phyloP scores from a whole-genome alignment of 2,797 vertebrate species.

The Natrix natrix region DNA sequence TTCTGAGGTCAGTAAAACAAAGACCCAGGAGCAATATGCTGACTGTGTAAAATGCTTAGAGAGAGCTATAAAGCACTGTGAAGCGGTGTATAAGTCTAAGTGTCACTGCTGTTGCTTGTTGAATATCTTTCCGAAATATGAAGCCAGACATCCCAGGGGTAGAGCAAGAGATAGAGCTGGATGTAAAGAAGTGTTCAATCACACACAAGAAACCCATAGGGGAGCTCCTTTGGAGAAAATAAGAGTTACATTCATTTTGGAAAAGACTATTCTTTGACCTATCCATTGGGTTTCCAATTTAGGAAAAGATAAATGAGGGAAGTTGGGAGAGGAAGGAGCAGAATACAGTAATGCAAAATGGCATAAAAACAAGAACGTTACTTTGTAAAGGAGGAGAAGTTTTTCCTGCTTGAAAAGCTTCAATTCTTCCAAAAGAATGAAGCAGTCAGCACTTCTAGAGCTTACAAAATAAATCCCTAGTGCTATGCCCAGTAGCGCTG shows the following conservation, averaged over 20 bases:
- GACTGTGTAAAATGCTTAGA: neutral
- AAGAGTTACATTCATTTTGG: neutral
- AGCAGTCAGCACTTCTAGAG: slow-evolving; percentile 60
- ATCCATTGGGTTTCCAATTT: neutral
- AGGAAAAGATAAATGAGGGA: slow-evolving; percentile 14
- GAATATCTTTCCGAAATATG: neutral
- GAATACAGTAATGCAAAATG: neutral
- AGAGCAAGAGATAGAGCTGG: neutral
- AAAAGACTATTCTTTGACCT: neutral
- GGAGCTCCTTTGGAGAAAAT: neutral
- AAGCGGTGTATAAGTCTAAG: neutral
- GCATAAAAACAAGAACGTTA: slow-evolving; percentile 28
- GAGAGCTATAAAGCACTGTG: neutral
- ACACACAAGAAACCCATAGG: neutral
- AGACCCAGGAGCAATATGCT: neutral
- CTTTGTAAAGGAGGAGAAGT: slow-evolving; percentile 46
- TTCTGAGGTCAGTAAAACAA: neutral
- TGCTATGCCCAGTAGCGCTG: slow-evolving; percentile 31
- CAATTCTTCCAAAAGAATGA: slow-evolving; percentile 50
- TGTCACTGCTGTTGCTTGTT: neutral
- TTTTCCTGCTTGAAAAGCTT: slow-evolving; percentile 52
- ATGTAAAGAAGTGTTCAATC: neutral
- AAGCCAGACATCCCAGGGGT: neutral
- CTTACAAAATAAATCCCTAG: slow-evolving; percentile 44
- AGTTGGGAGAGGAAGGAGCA: neutral